Conservation (phyloP, 1,140 invertebrate genomes). For the Pseudomyrmex pallidus region DNA sequence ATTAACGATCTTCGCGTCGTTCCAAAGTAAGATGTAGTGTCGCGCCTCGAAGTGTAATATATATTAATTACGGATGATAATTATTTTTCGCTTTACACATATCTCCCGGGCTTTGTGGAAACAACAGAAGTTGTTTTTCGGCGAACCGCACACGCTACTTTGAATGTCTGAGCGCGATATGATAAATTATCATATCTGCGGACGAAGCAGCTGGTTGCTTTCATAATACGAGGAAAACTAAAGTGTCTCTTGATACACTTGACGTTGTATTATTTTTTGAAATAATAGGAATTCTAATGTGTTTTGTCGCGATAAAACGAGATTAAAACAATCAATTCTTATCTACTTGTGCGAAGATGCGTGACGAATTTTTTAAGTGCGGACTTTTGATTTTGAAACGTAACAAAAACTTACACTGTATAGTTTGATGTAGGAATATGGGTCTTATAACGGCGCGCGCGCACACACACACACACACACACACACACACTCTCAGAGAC, state of each 20-base stretch:
- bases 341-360: not conserved
- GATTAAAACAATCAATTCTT: not conserved
- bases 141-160: not conserved
- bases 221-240: not conserved
- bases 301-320: not conserved
- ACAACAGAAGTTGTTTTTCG: not conserved
- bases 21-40: constrained; percentile 6
- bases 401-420: not conserved
- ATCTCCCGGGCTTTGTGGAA: not conserved
- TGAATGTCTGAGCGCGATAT: not conserved
- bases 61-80: not conserved
- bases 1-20: constrained; percentile 24
- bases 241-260: not conserved
- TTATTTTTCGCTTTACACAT: not conserved
- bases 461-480: constrained; percentile 3
- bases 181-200: constrained; percentile 7
- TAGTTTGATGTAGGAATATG: constrained; percentile 36
- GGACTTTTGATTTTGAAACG: not conserved
- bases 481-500: too few relatives aligned
- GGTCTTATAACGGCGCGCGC: constrained; percentile 30
- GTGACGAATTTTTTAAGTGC: not conserved
- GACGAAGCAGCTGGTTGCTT: not conserved
- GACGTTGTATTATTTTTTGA: not conserved
- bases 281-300: not conserved
- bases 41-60: too few relatives aligned